Conservation (phyloP, 2,797 vertebrate species). For the Aeoliscus strigatus region DNA sequence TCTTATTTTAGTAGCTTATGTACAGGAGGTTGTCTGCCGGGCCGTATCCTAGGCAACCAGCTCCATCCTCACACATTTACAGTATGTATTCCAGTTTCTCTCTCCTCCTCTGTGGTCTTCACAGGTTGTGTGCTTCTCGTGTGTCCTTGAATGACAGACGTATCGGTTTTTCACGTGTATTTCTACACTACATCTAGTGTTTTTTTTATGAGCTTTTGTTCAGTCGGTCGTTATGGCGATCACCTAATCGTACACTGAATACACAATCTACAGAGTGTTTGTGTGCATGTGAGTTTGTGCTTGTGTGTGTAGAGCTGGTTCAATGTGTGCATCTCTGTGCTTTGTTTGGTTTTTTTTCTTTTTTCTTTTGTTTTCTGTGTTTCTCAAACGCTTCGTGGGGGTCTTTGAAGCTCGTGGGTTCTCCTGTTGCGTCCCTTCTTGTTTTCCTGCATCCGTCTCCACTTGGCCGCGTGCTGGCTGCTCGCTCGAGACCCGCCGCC, state of each 20-base stretch:
- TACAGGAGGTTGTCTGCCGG: constrained; percentile 65
- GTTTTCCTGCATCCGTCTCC: constrained; percentile 96
- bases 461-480: constrained; percentile 82
- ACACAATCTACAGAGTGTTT: constrained; percentile 48
- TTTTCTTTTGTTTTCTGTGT: background rate
- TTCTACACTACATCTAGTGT: constrained; percentile 28
- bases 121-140: constrained; percentile 53
- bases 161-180: constrained; percentile 11
- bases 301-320: constrained; percentile 41
- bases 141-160: constrained; percentile 31
- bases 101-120: constrained; percentile 43
- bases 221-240: constrained; percentile 39
- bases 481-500: constrained; percentile 66
- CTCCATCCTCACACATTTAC: constrained; percentile 56
- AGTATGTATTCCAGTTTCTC: constrained; percentile 52
- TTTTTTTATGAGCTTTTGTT: constrained; percentile 10
- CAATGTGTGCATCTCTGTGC: constrained; percentile 31
- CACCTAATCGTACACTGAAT: constrained; percentile 43
- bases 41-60: constrained; percentile 50
- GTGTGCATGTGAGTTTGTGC: constrained; percentile 56
- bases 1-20: constrained; percentile 65
- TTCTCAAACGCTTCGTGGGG: constrained; percentile 90
- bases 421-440: constrained; percentile 98
- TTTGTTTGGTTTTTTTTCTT: constrained; percentile 1
- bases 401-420: constrained; percentile 98